Conservation (phyloP, 2,113 vertebrate species). For the Cyanoramphus novaezelandiae region DNA sequence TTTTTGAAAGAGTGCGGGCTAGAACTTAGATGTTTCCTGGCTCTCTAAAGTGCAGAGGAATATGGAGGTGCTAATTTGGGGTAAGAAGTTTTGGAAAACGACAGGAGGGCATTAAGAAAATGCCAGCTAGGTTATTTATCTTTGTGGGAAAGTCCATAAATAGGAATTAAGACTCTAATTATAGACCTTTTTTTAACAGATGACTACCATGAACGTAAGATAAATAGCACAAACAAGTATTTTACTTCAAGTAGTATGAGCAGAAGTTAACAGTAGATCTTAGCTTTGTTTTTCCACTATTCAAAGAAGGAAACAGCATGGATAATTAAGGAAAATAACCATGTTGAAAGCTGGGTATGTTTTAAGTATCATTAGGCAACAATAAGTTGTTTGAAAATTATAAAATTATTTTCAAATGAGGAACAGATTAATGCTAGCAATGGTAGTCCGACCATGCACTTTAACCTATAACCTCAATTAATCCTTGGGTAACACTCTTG, state of each 20-base stretch:
- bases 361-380: neutral
- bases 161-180: neutral
- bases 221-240: neutral
- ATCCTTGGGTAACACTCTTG: neutral
- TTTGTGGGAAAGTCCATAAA: neutral
- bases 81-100: neutral
- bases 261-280: neutral
- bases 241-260: neutral
- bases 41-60: neutral
- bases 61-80: neutral
- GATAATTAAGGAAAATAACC: neutral
- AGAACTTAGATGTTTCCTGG: neutral
- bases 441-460: neutral
- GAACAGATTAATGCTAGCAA: neutral
- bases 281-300: neutral
- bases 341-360: neutral
- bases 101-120: neutral
- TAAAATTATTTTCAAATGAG: neutral
- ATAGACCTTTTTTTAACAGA: neutral
- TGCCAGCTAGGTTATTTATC: neutral
- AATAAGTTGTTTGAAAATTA: neutral
- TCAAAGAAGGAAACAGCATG: neutral
- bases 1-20: neutral
- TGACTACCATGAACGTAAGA: neutral
- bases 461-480: neutral